Conservation (phyloP, 2,797 vertebrate species). For the Pangasius mekongensis region DNA sequence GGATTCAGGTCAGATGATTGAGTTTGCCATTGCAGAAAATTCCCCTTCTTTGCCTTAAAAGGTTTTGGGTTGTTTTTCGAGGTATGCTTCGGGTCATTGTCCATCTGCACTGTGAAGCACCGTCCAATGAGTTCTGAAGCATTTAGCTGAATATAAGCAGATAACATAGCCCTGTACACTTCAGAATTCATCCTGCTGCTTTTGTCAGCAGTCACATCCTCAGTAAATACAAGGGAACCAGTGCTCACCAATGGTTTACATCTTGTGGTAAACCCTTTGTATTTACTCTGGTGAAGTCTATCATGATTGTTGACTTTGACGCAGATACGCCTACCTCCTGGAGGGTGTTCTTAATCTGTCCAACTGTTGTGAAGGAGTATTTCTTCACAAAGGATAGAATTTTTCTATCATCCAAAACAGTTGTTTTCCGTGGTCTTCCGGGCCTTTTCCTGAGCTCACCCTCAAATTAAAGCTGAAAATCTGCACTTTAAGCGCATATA, state of each 20-base stretch:
- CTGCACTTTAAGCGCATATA: neutral
- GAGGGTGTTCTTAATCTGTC: neutral
- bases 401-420: neutral
- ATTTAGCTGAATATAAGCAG: neutral
- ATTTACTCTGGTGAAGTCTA: neutral
- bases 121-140: neutral
- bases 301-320: neutral
- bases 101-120: conserved; percentile 32
- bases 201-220: neutral
- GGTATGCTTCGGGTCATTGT: conserved; percentile 8
- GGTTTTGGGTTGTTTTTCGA: neutral
- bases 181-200: neutral
- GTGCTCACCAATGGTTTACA: neutral
- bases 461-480: neutral
- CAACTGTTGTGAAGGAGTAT: neutral
- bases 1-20: neutral
- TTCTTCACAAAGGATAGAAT: neutral
- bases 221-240: neutral
- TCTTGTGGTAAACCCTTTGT: neutral
- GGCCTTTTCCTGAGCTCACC: neutral
- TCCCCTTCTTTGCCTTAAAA: neutral
- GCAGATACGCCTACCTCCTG: neutral
- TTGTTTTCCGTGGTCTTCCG: neutral
- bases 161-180: neutral
- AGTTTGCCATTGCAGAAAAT: neutral